Evolutionary conservation across 1,140 invertebrate genomes (phyloP).

Genomic region (Choristoneura fumiferana): DNA sequence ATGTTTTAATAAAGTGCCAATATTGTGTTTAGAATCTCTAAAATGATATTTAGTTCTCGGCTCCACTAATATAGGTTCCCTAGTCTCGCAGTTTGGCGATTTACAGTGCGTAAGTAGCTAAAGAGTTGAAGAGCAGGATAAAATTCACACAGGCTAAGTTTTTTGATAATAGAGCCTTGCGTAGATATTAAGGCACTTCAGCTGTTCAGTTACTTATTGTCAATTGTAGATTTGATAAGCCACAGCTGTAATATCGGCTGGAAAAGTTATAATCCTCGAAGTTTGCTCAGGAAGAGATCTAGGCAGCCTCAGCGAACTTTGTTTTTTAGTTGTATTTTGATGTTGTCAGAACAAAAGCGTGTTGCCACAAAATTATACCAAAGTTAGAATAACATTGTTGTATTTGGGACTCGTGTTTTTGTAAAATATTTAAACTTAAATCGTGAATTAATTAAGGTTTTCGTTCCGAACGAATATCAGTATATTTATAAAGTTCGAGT

Average conservation of each 20-base stretch:
- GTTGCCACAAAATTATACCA: constrained; percentile 58
- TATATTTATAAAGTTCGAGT: background rate
- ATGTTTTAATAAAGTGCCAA: constrained; percentile 19
- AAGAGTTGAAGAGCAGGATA: background rate
- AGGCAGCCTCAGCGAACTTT: background rate
- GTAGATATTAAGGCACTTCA: no score
- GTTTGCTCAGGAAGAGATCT: background rate
- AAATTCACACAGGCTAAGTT: no score
- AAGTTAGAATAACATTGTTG: constrained; percentile 49
- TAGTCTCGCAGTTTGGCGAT: constrained; percentile 20
- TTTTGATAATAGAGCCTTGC: no score
- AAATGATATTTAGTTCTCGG: constrained; percentile 18
- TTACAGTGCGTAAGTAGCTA: background rate
- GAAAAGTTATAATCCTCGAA: background rate
- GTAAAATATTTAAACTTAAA: background rate
- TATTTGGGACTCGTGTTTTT: constrained; percentile 19
- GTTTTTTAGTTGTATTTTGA: background rate
- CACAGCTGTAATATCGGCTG: background rate
- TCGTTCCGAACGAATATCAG: no score
- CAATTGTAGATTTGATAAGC: no score
- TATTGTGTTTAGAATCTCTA: constrained; percentile 25
- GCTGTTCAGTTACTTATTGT: no score
- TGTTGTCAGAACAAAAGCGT: constrained; percentile 8
- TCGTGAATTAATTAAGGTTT: no score
- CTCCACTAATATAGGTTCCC: constrained; percentile 27